phyloP scores from a whole-genome alignment of 2,797 vertebrate genomes.

The Megalops cyprinoides region DNA sequence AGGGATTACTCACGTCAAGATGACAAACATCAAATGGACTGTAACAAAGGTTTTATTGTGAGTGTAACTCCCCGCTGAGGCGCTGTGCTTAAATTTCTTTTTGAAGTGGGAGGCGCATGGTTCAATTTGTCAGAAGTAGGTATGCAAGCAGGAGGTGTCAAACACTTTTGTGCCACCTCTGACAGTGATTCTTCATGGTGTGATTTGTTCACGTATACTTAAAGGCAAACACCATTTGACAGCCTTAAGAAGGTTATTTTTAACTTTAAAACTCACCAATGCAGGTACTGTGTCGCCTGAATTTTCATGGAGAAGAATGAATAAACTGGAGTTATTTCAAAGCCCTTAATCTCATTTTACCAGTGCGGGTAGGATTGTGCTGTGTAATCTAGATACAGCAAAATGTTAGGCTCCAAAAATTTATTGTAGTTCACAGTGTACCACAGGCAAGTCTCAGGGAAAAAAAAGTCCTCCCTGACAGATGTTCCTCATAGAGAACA shows the following conservation, averaged over 20 bases:
- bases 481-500: constrained; percentile 1
- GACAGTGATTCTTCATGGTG: not conserved
- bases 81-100: not conserved
- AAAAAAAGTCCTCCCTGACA: not conserved
- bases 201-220: not conserved
- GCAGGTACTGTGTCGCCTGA: not conserved
- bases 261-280: not conserved
- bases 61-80: not conserved
- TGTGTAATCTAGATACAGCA: not conserved
- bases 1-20: not conserved
- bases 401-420: not conserved
- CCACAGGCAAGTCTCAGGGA: not conserved
- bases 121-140: not conserved
- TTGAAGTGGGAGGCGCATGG: not conserved
- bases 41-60: not conserved
- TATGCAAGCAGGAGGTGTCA: not conserved
- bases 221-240: not conserved
- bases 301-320: not conserved
- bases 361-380: not conserved
- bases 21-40: not conserved
- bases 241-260: not conserved
- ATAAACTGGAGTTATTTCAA: not conserved
- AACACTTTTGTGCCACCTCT: not conserved
- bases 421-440: not conserved
- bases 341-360: constrained; percentile 1